Conservation (phyloP, 2,888 invertebrate genomes). For the Notodromas monacha region DNA sequence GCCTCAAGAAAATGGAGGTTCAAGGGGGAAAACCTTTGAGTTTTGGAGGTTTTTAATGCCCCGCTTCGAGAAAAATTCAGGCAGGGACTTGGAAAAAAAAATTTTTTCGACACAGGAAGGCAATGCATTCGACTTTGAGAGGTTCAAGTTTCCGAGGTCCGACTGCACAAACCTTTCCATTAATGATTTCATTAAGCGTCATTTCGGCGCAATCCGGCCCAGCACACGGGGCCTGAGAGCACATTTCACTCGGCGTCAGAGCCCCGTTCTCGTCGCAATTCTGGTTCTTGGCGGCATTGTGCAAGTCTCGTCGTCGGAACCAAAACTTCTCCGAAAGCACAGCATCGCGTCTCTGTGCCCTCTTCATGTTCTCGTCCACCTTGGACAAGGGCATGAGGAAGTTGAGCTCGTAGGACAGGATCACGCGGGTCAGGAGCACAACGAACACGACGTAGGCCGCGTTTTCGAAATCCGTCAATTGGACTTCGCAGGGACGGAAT, state of each 20-base stretch:
- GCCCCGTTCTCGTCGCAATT: no score
- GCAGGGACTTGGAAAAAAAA: no score
- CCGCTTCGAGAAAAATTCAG: no score
- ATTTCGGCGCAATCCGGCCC: slow-evolving; percentile 33
- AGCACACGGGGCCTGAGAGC: slow-evolving; percentile 12
- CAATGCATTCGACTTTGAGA: no score
- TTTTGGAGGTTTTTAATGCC: no score
- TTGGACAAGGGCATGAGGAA: slow-evolving; percentile 90
- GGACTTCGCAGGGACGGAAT: slow-evolving; percentile 91
- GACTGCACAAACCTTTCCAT: slow-evolving; percentile 56
- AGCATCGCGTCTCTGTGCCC: slow-evolving; percentile 68
- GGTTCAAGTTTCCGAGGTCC: no score
- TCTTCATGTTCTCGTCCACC: slow-evolving; percentile 87
- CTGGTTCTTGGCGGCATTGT: background rate
- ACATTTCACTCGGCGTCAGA: no score
- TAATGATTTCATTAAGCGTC: slow-evolving; percentile 84
- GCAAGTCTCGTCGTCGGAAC: slow-evolving; percentile 31
- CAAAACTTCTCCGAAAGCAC: slow-evolving; percentile 53
- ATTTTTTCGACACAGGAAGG: no score
- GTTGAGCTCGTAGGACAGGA: slow-evolving; percentile 76
- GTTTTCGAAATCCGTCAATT: slow-evolving; percentile 97
- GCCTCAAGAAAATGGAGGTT: no score
- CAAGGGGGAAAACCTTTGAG: no score
- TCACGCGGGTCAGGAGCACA: slow-evolving; percentile 76
- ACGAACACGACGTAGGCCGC: slow-evolving; percentile 94